Conservation (phyloP, 2,113 vertebrate species). For the Hypomesus transpacificus region DNA sequence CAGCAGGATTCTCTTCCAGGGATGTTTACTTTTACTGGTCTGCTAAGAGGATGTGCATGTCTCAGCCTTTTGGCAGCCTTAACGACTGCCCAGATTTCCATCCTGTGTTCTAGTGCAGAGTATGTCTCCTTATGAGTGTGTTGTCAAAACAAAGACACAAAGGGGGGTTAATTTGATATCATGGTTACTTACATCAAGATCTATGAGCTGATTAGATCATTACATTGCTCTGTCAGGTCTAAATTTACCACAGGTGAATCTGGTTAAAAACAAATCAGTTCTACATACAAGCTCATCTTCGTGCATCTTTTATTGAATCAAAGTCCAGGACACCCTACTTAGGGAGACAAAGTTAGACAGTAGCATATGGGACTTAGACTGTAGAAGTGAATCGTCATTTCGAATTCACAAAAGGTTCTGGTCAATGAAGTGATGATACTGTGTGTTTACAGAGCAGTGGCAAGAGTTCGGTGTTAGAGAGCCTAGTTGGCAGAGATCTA, state of each 20-base stretch:
- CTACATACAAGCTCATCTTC: neutral
- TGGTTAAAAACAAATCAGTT: slow-evolving; percentile 3
- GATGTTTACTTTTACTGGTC: slow-evolving; percentile 41
- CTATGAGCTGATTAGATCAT: neutral
- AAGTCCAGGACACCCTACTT: neutral
- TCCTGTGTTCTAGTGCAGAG: slow-evolving; percentile 12
- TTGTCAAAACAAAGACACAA: neutral
- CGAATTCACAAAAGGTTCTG: slow-evolving; percentile 7
- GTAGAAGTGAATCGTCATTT: neutral
- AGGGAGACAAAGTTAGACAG: neutral
- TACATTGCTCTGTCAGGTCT: neutral
- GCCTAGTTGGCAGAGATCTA: slow-evolving; percentile 91
- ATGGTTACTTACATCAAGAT: neutral
- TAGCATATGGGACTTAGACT: neutral
- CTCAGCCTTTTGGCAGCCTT: slow-evolving; percentile 35
- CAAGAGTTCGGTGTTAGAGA: slow-evolving; percentile 97
- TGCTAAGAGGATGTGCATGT: slow-evolving; percentile 56
- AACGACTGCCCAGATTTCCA: slow-evolving; percentile 11
- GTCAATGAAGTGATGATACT: slow-evolving; percentile 13
- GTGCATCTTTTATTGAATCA: neutral
- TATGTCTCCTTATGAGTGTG: slow-evolving; percentile 3
- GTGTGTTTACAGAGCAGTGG: slow-evolving; percentile 88
- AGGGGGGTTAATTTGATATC: slow-evolving; percentile 14
- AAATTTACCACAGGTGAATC: neutral
- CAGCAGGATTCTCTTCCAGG: slow-evolving; percentile 35